These are phyloP conservation scores for Hyperopisus bebe DNA, from an alignment of 2,113 vertebrate genomes.

Conservation along the genomic window DNA sequence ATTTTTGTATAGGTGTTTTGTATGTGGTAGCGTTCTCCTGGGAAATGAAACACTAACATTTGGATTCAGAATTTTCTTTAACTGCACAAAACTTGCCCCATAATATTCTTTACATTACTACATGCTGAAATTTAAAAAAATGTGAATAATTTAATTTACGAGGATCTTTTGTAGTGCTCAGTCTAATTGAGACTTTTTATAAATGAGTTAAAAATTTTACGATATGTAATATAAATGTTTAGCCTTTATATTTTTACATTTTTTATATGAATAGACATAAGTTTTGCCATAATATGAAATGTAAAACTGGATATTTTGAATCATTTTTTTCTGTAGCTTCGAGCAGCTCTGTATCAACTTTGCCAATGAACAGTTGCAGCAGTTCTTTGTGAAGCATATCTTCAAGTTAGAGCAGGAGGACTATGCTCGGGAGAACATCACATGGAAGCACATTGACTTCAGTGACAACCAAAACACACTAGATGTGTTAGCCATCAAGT, in stretches of 20 bases:
- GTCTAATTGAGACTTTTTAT: neutral
- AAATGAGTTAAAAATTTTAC: neutral
- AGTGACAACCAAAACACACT: slow-evolving; percentile 72
- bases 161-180: neutral
- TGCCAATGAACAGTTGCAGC: slow-evolving; percentile 92
- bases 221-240: neutral
- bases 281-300: neutral
- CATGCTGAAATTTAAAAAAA: neutral
- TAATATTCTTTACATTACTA: neutral
- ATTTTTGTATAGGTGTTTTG: neutral
- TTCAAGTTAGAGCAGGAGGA: slow-evolving; percentile 89
- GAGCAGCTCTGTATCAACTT: slow-evolving; percentile 96
- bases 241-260: neutral
- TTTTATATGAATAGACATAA: neutral
- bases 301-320: neutral
- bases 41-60: neutral
- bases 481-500: slow-evolving; percentile 71
- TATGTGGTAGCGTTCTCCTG: neutral
- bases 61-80: neutral
- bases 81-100: neutral
- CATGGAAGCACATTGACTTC: slow-evolving; percentile 75
- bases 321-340: slow-evolving; percentile 62
- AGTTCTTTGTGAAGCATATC: slow-evolving; percentile 84
- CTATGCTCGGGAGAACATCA: slow-evolving; percentile 70
- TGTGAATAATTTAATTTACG: no score